These are phyloP conservation scores for Gastrophysa polygoni DNA, from an alignment of 2,888 invertebrate species.

Conservation along the genomic window DNA sequence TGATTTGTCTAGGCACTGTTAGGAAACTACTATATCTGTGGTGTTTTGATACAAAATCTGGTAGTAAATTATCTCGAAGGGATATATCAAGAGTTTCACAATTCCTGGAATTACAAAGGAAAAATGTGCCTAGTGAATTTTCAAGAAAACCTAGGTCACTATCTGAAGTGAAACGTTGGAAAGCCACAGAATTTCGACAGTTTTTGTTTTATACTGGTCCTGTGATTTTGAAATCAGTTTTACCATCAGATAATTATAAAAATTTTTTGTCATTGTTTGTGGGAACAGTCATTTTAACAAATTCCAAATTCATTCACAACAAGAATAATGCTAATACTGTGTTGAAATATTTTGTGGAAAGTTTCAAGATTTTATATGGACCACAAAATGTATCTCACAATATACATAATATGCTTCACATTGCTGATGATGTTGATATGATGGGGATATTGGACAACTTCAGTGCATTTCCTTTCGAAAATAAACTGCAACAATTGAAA, in stretches of 20 bases:
- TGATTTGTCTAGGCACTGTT: constrained; percentile 36
- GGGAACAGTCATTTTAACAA: constrained; percentile 35
- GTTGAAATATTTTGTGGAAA: constrained; percentile 36
- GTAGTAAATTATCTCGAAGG: constrained; percentile 19
- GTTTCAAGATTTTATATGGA: constrained; percentile 34
- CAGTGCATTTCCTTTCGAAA: constrained; percentile 31
- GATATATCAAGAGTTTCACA: constrained; percentile 23
- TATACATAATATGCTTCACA: constrained; percentile 38
- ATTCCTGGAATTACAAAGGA: constrained; percentile 12
- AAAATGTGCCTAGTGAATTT: constrained; percentile 34
- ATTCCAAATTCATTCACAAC: constrained; percentile 7
- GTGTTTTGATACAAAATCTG: constrained; percentile 24
- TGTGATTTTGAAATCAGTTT: constrained; percentile 16
- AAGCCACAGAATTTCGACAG: constrained; percentile 15
- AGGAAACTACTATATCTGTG: constrained; percentile 28
- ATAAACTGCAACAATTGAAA: constrained; percentile 34
- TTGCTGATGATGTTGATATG: constrained; percentile 30
- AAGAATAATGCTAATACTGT: constrained; percentile 13
- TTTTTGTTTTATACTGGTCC: too few relatives aligned
- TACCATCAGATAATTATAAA: constrained; percentile 20
- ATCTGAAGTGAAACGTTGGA: constrained; percentile 8
- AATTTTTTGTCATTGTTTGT: constrained; percentile 37
- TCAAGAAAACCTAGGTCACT: constrained; percentile 30
- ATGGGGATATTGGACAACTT: constrained; percentile 32
- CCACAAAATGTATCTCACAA: constrained; percentile 31